Evolutionary conservation across 2,113 vertebrate species (phyloP), one percentile per base, ranked within the genome.

Genomic region (Pholis gunnellus): DNA sequence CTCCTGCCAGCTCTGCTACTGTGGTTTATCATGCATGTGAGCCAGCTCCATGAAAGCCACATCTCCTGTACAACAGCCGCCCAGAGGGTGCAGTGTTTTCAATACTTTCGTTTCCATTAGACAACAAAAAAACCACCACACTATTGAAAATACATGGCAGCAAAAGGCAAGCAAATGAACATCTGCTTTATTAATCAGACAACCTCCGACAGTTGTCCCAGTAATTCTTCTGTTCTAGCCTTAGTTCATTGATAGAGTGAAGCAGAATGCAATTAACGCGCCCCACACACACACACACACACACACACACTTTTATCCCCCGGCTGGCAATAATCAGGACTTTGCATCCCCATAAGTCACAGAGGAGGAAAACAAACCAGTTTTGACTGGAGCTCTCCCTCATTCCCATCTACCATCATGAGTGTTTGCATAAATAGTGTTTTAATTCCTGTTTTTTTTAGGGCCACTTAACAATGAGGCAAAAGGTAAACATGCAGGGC

Each of bases 211-310:
- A 77, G 42, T 59, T 78, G 70, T 50, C 40, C 77, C 48, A 72
- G 66, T 79, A 22, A 76, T 64, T 72, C 22, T 60, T 59, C 44
- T 76, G 34, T 76, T 78, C 78, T 61, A 57, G 73, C 79, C 75
- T 78, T 72, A 60, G 27, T 74, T 69, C 50, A 65, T 60, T 52
- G 71, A 81, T 44, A 44, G 74, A 73, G 42, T 10, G 52, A 82
- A 50, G 75, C 76, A 36, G 64, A 84, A 86, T 50, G 61, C 65
- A 82, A 87, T 85, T 80, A 88, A 48, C 72, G 68, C 31, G 5
- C 17, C 2, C 29, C 2, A 2, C 2, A n/a, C n/a, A n/a, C n/a
- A n/a, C n/a, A n/a, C n/a, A n/a, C 31, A 31, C 31, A 44, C 10
- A 44, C 42, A 44, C 10, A 9, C 42, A 44, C 42, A 13, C 50